These are phyloP conservation scores for Chymomyza costata DNA, from an alignment of 1,140 invertebrate genomes.

Conservation along the genomic window DNA sequence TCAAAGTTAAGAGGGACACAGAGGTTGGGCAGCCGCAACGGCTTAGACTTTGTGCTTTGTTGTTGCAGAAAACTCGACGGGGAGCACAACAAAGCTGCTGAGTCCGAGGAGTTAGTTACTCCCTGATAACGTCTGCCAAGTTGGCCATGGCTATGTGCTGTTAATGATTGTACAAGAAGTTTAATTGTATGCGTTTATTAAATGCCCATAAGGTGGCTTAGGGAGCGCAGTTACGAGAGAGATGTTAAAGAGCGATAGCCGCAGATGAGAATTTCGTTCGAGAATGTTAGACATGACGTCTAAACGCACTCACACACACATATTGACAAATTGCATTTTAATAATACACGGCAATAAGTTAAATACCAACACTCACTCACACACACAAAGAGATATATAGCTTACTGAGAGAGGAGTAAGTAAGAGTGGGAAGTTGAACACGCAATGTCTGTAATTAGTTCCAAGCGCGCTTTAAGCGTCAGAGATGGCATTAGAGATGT, in stretches of 20 bases:
- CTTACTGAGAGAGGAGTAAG: no score
- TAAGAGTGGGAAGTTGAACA: slow-evolving; percentile 33
- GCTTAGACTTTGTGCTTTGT: slow-evolving; percentile 30
- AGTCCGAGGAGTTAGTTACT: no score
- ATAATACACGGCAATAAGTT: slow-evolving; percentile 72
- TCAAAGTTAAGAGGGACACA: no score
- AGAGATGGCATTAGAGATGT: slow-evolving; percentile 43
- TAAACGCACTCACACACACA: slow-evolving; percentile 29
- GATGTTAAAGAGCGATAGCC: no score
- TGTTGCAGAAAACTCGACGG: slow-evolving; percentile 16
- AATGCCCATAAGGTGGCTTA: slow-evolving; percentile 21
- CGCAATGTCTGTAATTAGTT: slow-evolving; percentile 67
- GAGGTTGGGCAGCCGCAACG: slow-evolving; percentile 26
- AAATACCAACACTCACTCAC: slow-evolving; percentile 48
- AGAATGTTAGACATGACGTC: slow-evolving; percentile 24
- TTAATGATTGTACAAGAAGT: slow-evolving; percentile 70
- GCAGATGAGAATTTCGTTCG: neutral
- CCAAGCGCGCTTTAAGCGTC: slow-evolving; percentile 17
- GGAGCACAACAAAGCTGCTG: slow-evolving; percentile 6
- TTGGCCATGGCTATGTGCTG: slow-evolving; percentile 57
- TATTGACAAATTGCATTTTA: slow-evolving; percentile 73
- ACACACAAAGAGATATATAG: no score
- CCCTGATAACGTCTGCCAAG: slow-evolving; percentile 48
- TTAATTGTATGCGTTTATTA: slow-evolving; percentile 62
- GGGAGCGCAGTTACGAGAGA: no score